Base-by-base conservation (phyloP, 2,888 invertebrate genomes). In the Nemotelus pantherinus region DNA sequence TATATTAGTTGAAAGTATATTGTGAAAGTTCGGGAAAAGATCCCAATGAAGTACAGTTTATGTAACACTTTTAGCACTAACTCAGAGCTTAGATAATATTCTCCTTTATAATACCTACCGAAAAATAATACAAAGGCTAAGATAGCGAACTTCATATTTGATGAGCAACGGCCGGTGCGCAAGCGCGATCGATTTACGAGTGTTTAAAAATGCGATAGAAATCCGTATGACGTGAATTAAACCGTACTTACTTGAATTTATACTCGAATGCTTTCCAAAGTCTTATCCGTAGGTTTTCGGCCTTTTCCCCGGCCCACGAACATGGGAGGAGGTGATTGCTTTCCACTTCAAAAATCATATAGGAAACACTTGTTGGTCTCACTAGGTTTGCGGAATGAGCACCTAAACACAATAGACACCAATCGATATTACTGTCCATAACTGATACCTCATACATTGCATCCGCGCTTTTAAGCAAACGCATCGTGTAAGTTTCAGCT, bases 111-210 rank as follows among this genome's bases (percentile, higher is more conserved):
- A 60, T 9, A 25, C 74, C n/a, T 63, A 74, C 74, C 74, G 74
- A 74, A 63, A 74, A 74, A 63, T 48, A 74, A 25, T 60, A 74
- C 74, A 41, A 74, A 60, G 74, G 74, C 57, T 44, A 74, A 60
- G 25, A 74, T 50, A 63, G 63, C 74, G 74, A 74, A 74, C 74
- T 63, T 60, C 74, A 74, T 74, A 63, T 63, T 74, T 7, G 41
- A 50, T 74, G 74, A 50, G 74, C 43, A 60, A 41, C 74, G 60
- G 63, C 41, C 60, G 60, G 74, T 72, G 43, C 60, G 60, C 74
- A 48, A 48, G 74, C 48, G 74, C 60, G 68, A 9, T 70, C 53
- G 50, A 70, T 53, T 53, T 45, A 39, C 70, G 10, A 74, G 74
- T 74, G 74, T 50, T 41, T 74, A 63, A 48, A 48, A 60, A 74